Evolutionary conservation across 2,797 vertebrate genomes (phyloP).

Genomic region (Caiman crocodilus): DNA sequence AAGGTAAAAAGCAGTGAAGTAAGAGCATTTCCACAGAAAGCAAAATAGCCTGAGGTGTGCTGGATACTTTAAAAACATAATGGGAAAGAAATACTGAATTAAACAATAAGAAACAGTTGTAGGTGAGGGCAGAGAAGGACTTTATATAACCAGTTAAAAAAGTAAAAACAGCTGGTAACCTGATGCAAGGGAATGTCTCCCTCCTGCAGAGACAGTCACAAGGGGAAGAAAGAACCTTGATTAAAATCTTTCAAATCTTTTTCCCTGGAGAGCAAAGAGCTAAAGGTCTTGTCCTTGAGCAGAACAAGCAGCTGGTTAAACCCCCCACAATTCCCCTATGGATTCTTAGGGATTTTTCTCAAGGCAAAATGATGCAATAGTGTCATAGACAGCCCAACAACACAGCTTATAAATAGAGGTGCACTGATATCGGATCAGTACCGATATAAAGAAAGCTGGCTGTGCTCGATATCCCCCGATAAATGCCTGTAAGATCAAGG

Average conservation of each 20-base stretch:
- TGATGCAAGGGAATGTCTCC: neutral
- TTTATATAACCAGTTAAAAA: neutral
- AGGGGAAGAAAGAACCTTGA: neutral
- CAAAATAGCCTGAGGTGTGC: conserved; percentile 18
- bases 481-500: too few relatives aligned
- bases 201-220: neutral
- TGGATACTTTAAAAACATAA: neutral
- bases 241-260: neutral
- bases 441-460: too few relatives aligned
- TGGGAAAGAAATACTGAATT: conserved; percentile 35
- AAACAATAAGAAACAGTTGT: conserved; percentile 31
- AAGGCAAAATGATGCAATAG: too few relatives aligned
- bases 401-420: too few relatives aligned
- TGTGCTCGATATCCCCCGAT: too few relatives aligned
- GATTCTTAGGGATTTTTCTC: too few relatives aligned
- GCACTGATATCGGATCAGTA: too few relatives aligned
- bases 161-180: neutral
- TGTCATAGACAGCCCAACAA: too few relatives aligned
- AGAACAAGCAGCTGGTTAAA: too few relatives aligned
- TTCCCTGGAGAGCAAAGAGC: too few relatives aligned
- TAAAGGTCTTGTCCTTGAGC: too few relatives aligned
- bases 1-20: conserved; percentile 8
- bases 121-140: conserved; percentile 13
- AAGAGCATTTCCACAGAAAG: neutral
- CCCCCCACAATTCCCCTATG: too few relatives aligned